These are phyloP conservation scores for Erythrolamprus reginae DNA, from an alignment of 2,113 vertebrate species.

Conservation along the genomic window DNA sequence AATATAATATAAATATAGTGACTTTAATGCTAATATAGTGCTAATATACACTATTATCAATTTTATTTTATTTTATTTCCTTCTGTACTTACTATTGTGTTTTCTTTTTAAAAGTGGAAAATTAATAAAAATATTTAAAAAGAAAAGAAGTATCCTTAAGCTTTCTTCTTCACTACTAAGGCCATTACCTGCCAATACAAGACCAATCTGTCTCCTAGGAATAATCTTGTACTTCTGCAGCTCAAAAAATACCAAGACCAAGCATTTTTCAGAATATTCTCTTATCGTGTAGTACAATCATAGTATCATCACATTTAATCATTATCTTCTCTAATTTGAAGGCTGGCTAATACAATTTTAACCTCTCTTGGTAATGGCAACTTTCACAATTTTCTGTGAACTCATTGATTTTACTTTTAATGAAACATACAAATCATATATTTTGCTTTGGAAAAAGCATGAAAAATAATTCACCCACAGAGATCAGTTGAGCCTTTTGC, in stretches of 20 bases:
- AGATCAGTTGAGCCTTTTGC: neutral
- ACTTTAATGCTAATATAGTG: no score
- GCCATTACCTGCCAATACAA: neutral
- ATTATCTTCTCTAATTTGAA: neutral
- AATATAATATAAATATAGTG: no score
- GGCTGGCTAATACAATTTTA: neutral
- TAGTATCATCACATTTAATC: neutral
- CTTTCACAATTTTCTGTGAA: neutral
- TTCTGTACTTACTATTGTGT: no score
- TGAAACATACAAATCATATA: neutral
- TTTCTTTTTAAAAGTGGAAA: no score
- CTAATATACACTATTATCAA: no score
- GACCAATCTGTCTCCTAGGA: neutral
- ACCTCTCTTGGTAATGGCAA: neutral
- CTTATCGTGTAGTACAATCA: neutral
- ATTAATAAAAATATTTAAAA: no score
- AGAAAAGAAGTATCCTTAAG: neutral
- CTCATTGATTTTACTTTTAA: neutral
- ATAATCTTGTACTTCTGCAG: neutral
- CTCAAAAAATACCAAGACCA: neutral
- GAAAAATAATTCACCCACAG: neutral
- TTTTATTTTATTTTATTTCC: no score
- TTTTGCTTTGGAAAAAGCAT: neutral
- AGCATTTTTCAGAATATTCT: neutral
- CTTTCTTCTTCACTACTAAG: neutral